A percentile compares a stretch with the other conserved stretches of the same genome.
Evolutionary conservation across 1,140 invertebrate species (phyloP).

Genomic region (Venustaconcha ellipsiformis): DNA sequence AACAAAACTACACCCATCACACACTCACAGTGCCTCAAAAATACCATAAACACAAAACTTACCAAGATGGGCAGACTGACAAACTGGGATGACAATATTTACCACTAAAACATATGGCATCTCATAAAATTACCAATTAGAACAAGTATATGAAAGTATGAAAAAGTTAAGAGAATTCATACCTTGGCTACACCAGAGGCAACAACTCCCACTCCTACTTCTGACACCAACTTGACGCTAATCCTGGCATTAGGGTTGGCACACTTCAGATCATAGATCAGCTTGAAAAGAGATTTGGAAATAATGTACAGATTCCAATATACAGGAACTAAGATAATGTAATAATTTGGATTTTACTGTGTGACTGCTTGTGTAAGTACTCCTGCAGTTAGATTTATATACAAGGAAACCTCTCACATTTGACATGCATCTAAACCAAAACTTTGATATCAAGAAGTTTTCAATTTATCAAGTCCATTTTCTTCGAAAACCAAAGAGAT

Average conservation of each 20-base stretch:
- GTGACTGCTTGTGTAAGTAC: not conserved
- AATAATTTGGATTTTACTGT: no score
- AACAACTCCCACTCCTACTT: slow-evolving; percentile 98
- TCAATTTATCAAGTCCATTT: not conserved
- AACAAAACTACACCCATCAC: no score
- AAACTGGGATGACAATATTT: no score
- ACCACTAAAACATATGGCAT: no score
- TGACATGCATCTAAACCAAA: not conserved
- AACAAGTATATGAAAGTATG: no score
- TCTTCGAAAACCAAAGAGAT: not conserved
- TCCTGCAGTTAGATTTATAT: not conserved
- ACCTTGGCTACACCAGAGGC: slow-evolving; percentile 98
- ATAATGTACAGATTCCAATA: slow-evolving; percentile 2
- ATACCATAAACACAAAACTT: no score
- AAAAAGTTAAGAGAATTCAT: no score
- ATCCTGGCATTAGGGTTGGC: slow-evolving; percentile 96
- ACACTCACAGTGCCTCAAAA: no score
- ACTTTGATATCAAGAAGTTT: not conserved
- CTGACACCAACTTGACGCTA: slow-evolving; percentile 98
- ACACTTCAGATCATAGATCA: slow-evolving; percentile 99
- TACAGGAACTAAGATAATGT: no score
- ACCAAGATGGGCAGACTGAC: no score
- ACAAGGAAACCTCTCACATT: not conserved
- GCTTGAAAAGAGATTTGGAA: slow-evolving; percentile 60
- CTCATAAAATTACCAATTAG: no score